These are phyloP conservation scores for Mizuhopecten yessoensis DNA, from an alignment of 1,140 invertebrate species.

Conservation along the genomic window DNA sequence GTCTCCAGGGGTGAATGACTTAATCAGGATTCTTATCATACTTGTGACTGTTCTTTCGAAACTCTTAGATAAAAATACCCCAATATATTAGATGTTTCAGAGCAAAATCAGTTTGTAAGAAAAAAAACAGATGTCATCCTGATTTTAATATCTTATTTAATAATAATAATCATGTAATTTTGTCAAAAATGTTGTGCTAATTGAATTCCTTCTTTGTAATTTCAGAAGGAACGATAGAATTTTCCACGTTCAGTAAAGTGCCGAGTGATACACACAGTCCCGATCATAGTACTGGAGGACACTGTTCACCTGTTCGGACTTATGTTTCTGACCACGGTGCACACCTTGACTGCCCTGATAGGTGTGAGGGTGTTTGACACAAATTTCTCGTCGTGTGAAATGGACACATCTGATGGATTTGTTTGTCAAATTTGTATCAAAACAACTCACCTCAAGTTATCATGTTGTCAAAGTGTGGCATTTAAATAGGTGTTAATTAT, in stretches of 20 bases:
- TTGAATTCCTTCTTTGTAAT: slow-evolving; percentile 58
- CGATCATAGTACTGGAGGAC: slow-evolving; percentile 43
- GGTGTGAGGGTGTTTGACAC: neutral
- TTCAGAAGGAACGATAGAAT: slow-evolving; percentile 74
- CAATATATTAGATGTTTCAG: too few relatives aligned
- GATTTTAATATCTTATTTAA: too few relatives aligned
- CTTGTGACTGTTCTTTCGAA: too few relatives aligned
- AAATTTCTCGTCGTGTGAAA: slow-evolving; percentile 19
- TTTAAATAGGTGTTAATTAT: slow-evolving; percentile 12
- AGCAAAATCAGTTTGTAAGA: too few relatives aligned
- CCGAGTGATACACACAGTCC: slow-evolving; percentile 55
- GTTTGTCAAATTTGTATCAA: slow-evolving; percentile 29
- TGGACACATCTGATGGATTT: neutral
- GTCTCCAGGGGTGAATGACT: too few relatives aligned
- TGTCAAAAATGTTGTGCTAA: too few relatives aligned
- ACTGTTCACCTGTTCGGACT: slow-evolving; percentile 44
- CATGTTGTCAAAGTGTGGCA: neutral
- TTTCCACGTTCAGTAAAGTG: slow-evolving; percentile 66
- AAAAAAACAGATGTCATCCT: too few relatives aligned
- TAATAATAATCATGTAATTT: too few relatives aligned
- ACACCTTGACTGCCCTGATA: neutral
- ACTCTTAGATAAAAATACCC: too few relatives aligned
- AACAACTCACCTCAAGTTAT: slow-evolving; percentile 26
- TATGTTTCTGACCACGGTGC: neutral
- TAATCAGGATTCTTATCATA: too few relatives aligned